phyloP scores from a whole-genome alignment of 2,113 vertebrate genomes.

The Lamprotornis superbus region DNA sequence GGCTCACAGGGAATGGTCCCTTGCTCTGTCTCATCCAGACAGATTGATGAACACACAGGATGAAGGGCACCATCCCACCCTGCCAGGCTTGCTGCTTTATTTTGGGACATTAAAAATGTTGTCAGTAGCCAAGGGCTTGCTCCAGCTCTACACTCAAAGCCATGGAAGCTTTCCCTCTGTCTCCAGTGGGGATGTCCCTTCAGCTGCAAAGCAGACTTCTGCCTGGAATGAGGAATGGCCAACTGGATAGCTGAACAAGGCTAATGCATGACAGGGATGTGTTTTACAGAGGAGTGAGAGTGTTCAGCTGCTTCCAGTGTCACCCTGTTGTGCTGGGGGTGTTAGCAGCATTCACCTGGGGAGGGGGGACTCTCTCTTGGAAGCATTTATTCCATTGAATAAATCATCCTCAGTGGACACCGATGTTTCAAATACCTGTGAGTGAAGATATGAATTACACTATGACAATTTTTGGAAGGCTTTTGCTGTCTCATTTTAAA shows the following conservation, averaged over 20 bases:
- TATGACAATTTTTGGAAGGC: neutral
- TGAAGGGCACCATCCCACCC: neutral
- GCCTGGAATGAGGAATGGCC: neutral
- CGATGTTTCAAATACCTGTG: neutral
- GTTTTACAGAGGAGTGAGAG: neutral
- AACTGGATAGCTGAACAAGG: neutral
- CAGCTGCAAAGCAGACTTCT: neutral
- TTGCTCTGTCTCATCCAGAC: neutral
- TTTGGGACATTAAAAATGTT: neutral
- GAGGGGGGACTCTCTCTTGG: neutral
- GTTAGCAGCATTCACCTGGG: neutral
- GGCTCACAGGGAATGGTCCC: neutral
- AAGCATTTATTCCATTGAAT: neutral
- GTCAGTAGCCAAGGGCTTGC: neutral
- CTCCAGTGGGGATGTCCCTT: neutral
- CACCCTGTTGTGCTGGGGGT: neutral
- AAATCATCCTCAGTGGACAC: neutral
- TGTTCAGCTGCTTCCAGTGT: neutral
- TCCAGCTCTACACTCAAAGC: neutral
- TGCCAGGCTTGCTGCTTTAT: neutral
- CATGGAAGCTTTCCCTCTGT: accelerated
- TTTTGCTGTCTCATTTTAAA: neutral
- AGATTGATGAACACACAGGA: neutral
- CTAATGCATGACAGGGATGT: neutral
- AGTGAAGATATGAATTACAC: neutral